A percentile compares a stretch with the other conserved stretches of the same genome.
phyloP scores from a whole-genome alignment of 2,797 vertebrate genomes.

The Eulemur rubriventer region DNA sequence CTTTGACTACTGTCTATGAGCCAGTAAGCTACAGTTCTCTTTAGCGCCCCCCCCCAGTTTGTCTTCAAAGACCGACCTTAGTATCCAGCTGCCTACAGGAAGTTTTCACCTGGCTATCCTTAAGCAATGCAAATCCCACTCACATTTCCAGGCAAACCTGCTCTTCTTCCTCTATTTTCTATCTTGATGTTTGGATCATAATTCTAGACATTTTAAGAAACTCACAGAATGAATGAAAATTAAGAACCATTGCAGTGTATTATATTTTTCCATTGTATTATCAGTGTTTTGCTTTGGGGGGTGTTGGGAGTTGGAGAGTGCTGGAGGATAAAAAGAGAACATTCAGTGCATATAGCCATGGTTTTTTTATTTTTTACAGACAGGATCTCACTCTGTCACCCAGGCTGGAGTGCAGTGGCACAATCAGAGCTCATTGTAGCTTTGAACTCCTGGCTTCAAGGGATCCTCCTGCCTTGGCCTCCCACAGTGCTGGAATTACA shows the following conservation, averaged over 20 bases:
- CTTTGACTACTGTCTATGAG: not conserved
- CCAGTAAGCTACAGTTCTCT: not conserved
- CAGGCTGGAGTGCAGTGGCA: not conserved
- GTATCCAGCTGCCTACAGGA: no score
- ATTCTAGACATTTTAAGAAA: not conserved
- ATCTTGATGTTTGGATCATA: not conserved
- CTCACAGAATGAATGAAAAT: not conserved
- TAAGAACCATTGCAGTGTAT: rapidly evolving
- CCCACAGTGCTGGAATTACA: not conserved
- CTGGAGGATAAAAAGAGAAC: not conserved
- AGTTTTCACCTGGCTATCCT: no score
- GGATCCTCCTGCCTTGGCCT: not conserved
- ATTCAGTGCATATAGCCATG: not conserved
- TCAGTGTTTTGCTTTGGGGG: not conserved
- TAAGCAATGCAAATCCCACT: no score
- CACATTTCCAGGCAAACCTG: not conserved
- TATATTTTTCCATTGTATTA: not conserved
- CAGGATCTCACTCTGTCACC: not conserved
- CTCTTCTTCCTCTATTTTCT: not conserved
- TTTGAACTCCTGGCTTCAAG: not conserved
- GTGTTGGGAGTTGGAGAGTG: not conserved
- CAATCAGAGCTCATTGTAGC: not conserved
- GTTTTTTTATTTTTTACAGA: not conserved
- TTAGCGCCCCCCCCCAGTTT: not conserved
- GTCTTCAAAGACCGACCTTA: not conserved